These are phyloP conservation scores for Cryptoblepharus egeriae DNA, from an alignment of 2,797 vertebrate genomes.

Conservation along the genomic window DNA sequence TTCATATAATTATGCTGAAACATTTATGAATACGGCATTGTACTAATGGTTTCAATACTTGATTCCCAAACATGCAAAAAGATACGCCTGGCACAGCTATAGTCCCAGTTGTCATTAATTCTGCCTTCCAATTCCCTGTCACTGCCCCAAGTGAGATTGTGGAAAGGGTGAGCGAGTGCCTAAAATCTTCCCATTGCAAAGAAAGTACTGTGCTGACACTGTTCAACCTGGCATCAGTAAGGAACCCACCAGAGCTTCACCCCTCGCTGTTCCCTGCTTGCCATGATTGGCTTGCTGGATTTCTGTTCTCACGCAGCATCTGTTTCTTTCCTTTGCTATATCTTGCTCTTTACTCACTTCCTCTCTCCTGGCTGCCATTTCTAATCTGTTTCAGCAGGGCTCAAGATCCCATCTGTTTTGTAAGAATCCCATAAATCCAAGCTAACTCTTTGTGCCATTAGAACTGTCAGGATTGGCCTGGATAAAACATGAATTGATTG, in stretches of 20 bases:
- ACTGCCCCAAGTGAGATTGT: background rate
- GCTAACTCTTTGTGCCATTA: background rate
- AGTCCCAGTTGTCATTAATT: background rate
- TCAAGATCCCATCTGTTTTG: background rate
- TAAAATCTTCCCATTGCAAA: background rate
- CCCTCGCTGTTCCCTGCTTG: background rate
- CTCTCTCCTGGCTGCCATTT: background rate
- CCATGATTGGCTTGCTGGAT: background rate
- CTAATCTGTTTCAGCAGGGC: background rate
- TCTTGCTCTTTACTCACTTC: background rate
- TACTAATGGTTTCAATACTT: background rate
- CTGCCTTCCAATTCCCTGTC: background rate
- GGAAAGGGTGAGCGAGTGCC: background rate
- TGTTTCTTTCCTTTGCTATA: background rate
- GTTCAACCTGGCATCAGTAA: background rate
- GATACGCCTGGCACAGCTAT: background rate
- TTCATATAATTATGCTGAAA: conserved; percentile 24
- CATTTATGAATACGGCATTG: background rate
- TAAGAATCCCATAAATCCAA: background rate
- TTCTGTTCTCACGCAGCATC: background rate
- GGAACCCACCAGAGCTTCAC: background rate
- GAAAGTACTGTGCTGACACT: background rate
- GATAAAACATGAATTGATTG: background rate
- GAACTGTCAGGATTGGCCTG: background rate
- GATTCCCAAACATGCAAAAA: background rate